Evolutionary conservation across 2,113 vertebrate genomes (phyloP), one percentile per base, ranked within the genome.

Genomic region (Pionites leucogaster): DNA sequence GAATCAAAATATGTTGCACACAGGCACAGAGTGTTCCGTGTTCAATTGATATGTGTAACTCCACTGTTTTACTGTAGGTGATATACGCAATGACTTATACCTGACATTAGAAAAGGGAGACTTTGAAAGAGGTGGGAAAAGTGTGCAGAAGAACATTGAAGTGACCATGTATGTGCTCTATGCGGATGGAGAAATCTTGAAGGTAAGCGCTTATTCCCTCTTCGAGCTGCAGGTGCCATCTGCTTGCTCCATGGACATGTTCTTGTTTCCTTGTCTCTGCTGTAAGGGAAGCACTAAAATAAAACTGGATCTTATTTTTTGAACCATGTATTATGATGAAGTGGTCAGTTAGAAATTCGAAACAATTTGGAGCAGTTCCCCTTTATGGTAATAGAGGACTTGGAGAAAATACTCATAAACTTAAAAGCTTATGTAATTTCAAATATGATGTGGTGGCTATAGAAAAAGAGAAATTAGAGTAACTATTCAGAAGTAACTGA

Each of bases 61-160:
- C 28, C 3, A 6, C 64, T 96, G 68, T 97, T 46, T 94, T 13
- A 11, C 69, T 46, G 28, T 90, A 99, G 99, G 99, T 75, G 99
- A 99, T 85, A 98, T 99, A 87, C 98, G 99, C 49, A 99, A 99
- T 35, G 99, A 99, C 97, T 96, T 99, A 25, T 99, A 99, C 96
- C 98, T 99, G 96, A 99, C 98, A 0, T 95, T 99, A 97, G 99
- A 99, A 93, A 98, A 98, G 91, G 99, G 99, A 1, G 99, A 99
- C 82, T 99, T 99, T 27, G 99, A 99, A 77, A 97, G 99, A 96
- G 99, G 99, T n/a, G 99, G 99, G 42, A 99, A 99, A 89, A 99
- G 99, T 6, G 99, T 99, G 27, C 99, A 99, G 98, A 99, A 99
- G 98, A 99, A 99, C 97, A 99, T 99, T 1, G 99, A 99, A 85